These are phyloP conservation scores for Xyrichtys novacula DNA, from an alignment of 2,797 vertebrate genomes.

Conservation along the genomic window DNA sequence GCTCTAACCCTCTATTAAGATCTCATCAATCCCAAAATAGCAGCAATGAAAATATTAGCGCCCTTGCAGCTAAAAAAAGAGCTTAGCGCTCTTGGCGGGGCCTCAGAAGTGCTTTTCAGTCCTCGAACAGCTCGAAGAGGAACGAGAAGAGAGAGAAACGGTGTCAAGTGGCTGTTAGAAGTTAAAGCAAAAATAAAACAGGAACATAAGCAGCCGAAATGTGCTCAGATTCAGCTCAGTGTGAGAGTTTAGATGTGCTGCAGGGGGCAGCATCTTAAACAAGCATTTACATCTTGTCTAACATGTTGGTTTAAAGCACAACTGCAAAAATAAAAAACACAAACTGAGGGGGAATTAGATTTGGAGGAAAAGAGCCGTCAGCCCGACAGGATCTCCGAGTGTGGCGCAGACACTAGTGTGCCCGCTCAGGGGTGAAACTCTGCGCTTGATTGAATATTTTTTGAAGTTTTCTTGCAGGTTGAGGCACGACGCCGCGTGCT, in stretches of 20 bases:
- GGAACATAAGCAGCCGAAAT: background rate
- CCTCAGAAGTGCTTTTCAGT: slow-evolving; percentile 6
- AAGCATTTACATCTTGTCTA: background rate
- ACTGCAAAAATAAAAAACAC: background rate
- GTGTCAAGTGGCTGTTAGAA: slow-evolving; percentile 10
- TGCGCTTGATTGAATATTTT: slow-evolving; percentile 38
- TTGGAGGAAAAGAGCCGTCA: slow-evolving; percentile 9
- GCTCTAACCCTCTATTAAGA: slow-evolving; percentile 14
- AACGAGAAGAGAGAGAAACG: slow-evolving; percentile 11
- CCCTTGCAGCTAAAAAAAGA: slow-evolving; percentile 28
- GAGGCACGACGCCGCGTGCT: slow-evolving; percentile 7
- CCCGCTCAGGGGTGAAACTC: slow-evolving; percentile 11
- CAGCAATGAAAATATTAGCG: slow-evolving; percentile 43
- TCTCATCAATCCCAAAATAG: slow-evolving; percentile 40
- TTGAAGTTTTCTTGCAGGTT: slow-evolving; percentile 46
- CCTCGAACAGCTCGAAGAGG: background rate
- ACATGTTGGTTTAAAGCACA: background rate
- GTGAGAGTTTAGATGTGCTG: background rate
- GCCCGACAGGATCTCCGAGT: slow-evolving; percentile 4
- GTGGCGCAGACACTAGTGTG: slow-evolving; percentile 1
- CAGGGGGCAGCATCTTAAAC: background rate
- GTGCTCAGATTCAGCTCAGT: too few species aligned
- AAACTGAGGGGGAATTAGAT: background rate
- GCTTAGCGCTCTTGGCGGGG: slow-evolving; percentile 8
- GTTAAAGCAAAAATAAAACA: background rate